A percentile compares a stretch with the other conserved stretches of the same genome.
Evolutionary conservation across 2,797 vertebrate species (phyloP).

Genomic region (Taeniopygia guttata): DNA sequence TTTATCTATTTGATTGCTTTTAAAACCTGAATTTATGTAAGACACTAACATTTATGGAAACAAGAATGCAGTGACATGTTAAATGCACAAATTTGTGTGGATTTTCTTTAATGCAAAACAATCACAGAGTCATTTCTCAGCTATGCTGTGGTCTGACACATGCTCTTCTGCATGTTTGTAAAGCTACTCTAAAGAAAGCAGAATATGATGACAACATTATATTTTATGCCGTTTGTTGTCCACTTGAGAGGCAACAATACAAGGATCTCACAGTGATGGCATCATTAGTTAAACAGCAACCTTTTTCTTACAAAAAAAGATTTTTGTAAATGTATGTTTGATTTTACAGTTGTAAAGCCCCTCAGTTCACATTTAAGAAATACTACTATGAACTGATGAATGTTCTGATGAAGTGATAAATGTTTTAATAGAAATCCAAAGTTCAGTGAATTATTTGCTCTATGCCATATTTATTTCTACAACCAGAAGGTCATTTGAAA

Average conservation of each 20-base stretch:
- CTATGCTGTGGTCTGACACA: neutral
- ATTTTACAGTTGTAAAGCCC: neutral
- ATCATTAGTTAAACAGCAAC: neutral
- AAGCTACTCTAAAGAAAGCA: neutral
- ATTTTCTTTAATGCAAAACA: neutral
- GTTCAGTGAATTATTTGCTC: neutral
- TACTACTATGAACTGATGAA: too few species aligned
- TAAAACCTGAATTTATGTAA: neutral
- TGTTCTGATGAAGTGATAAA: too few species aligned
- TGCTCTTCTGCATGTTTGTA: neutral
- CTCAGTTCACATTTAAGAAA: neutral
- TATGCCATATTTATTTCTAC: neutral
- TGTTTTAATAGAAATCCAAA: conserved; percentile 7
- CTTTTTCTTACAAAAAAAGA: neutral
- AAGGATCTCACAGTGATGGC: neutral
- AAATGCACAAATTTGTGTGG: neutral
- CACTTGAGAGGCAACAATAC: neutral
- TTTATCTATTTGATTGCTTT: neutral
- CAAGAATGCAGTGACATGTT: neutral
- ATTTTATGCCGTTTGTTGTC: neutral
- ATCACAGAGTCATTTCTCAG: neutral
- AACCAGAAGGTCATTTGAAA: conserved; percentile 17
- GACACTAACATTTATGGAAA: neutral
- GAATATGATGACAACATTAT: neutral
- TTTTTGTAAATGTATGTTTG: neutral